Evolutionary conservation across 1,140 invertebrate species (phyloP), one percentile per base, ranked within the genome.

Genomic region (Cydia fagiglandana): DNA sequence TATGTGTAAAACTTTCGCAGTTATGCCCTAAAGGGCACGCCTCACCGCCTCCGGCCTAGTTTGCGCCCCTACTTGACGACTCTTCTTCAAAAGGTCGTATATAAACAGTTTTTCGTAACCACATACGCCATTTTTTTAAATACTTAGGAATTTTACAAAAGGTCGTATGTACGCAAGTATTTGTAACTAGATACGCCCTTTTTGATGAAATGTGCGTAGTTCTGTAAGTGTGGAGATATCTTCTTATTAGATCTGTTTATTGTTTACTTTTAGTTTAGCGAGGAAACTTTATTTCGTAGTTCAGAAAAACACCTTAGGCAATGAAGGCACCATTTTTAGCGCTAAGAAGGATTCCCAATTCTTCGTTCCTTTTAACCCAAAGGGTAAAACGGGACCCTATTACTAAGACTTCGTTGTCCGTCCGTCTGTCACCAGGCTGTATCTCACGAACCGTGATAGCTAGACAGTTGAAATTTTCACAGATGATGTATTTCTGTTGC

Each of bases 1-100:
- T 70, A 70, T 41, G 66, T 70, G 66, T 70, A 70, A 70, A 70
- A 70, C 66, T 70, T 70, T 70, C 34, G 30, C 38, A 70, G 66
- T 70, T 70, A 70, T 70, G 66, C 66, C 66, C 66, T 70, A 70
- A 70, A 70, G 66, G 66, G 15, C 66, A 38, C 34, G 66, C 4
- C 66, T 70, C 66, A 70, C 34, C 45, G 17, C 45, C 15, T 70
- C 34, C 34, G 38, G 1, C 34, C 66, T 45, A 70, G 66, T 70
- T 70, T 45, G 38, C 38, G 38, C 30, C n/a, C 34, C 30, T 70
- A n/a, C 64, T 66, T 64, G n/a, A 64, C 13, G 10, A 66, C 12
- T 34, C 17, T n/a, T 56, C 20, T 61, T 24, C 50, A 61, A 61
- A 61, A 61, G 3, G 20, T 61, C 20, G 10, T 61, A 61, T 24